Evolutionary conservation across 2,888 invertebrate genomes (phyloP).

Genomic region (Drosophila parthenogenetica): DNA sequence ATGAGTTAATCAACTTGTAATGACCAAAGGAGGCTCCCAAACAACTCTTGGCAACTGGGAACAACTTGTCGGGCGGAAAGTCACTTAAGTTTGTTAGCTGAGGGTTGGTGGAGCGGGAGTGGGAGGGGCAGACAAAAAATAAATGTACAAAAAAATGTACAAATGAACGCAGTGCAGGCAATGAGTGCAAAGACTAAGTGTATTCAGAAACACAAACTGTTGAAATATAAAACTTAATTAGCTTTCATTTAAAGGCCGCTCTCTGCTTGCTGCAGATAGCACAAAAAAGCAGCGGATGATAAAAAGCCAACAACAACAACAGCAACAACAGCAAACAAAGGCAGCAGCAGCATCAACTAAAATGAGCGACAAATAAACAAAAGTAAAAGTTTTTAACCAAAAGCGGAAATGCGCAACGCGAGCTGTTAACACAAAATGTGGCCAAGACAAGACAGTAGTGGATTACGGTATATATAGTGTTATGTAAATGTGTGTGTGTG

Average conservation of each 20-base stretch:
- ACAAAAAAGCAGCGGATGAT: conserved; percentile 66
- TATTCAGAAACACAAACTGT: conserved; percentile 63
- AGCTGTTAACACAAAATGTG: conserved; percentile 70
- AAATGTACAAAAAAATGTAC: conserved; percentile 4
- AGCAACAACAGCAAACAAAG: conserved; percentile 49
- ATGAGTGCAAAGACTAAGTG: conserved; percentile 30
- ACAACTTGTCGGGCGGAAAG: conserved; percentile 17
- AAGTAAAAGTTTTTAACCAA: conserved; percentile 70
- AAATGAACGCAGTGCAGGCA: conserved; percentile 9
- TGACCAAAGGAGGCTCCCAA: conserved; percentile 62
- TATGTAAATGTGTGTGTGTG: conserved; percentile 2
- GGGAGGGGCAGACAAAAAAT: conserved; percentile 9
- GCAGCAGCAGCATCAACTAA: conserved; percentile 60
- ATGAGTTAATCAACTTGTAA: conserved; percentile 81
- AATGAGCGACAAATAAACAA: conserved; percentile 80
- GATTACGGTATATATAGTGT: background rate
- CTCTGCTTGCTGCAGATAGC: conserved; percentile 51
- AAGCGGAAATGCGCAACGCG: conserved; percentile 73
- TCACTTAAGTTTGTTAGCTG: conserved; percentile 30
- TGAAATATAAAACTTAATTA: conserved; percentile 78
- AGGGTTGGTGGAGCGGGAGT: conserved; percentile 27
- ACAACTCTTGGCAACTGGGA: conserved; percentile 16
- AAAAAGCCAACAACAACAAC: conserved; percentile 46
- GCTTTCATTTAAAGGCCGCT: conserved; percentile 78
- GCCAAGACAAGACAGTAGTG: conserved; percentile 43